Conservation (phyloP, 2,797 vertebrate genomes). For the Diplodus puntazzo region DNA sequence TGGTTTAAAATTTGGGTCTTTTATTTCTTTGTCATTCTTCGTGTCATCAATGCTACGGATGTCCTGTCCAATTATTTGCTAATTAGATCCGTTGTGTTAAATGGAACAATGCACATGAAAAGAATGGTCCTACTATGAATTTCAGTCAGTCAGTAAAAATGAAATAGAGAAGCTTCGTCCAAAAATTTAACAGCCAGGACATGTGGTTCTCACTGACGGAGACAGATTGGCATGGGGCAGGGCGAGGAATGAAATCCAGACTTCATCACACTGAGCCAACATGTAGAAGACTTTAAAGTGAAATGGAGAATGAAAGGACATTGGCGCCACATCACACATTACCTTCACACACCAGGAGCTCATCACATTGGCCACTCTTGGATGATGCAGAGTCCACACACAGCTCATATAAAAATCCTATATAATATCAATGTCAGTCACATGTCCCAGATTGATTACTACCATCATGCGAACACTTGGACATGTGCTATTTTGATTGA, state of each 20-base stretch:
- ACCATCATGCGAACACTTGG: neutral
- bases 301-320: conserved; percentile 71
- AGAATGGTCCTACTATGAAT: neutral
- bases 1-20: neutral
- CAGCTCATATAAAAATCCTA: conserved; percentile 25
- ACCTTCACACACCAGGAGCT: conserved; percentile 58
- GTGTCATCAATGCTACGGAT: neutral
- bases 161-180: conserved; percentile 16
- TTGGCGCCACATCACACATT: conserved; percentile 42
- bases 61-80: neutral
- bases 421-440: conserved; percentile 36
- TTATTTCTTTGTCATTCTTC: neutral
- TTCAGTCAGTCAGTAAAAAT: conserved; percentile 32
- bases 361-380: conserved; percentile 46
- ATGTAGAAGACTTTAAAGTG: conserved; percentile 62
- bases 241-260: conserved; percentile 65
- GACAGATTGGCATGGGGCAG: conserved; percentile 49
- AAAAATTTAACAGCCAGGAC: conserved; percentile 39
- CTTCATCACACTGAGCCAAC: conserved; percentile 67
- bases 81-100: neutral
- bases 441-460: conserved; percentile 16
- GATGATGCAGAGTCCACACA: conserved; percentile 35
- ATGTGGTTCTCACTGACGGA: conserved; percentile 42
- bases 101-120: conserved; percentile 4
- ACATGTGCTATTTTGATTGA: conserved; percentile 11